Evolutionary conservation across 2,888 invertebrate species (phyloP).

Genomic region (Labia minor): DNA sequence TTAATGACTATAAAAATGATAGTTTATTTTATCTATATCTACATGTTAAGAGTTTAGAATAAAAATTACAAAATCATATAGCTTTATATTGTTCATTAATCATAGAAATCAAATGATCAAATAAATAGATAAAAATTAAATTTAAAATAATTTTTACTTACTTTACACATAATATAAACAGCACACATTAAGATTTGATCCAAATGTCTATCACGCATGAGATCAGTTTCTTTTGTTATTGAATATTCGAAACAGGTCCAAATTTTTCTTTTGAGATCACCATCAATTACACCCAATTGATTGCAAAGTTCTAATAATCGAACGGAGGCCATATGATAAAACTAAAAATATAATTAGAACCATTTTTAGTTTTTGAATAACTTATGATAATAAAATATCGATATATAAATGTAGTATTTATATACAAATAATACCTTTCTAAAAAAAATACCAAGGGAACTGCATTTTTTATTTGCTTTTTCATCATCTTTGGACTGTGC

Average conservation of each 20-base stretch:
- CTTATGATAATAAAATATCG: not conserved
- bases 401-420: not conserved
- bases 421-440: conserved; percentile 78
- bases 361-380: no score
- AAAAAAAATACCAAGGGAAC: conserved; percentile 66
- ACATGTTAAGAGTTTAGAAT: no score
- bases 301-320: conserved; percentile 83
- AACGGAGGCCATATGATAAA: conserved; percentile 86
- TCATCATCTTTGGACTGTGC: conserved; percentile 14
- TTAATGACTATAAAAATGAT: no score
- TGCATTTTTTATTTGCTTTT: conserved; percentile 46
- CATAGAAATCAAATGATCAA: no score
- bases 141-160: conserved; percentile 33
- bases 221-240: conserved; percentile 66
- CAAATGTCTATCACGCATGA: conserved; percentile 88
- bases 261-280: conserved; percentile 69
- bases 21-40: no score
- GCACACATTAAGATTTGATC: conserved; percentile 98
- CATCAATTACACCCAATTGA: conserved; percentile 59
- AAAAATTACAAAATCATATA: conserved; percentile 6
- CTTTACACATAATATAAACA: conserved; percentile 87
- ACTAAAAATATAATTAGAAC: conserved; percentile 50
- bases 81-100: no score
- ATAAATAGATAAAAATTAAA: no score
- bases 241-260: conserved; percentile 96